phyloP scores from a whole-genome alignment of 2,888 invertebrate genomes.

The Cryptus viduatorius region DNA sequence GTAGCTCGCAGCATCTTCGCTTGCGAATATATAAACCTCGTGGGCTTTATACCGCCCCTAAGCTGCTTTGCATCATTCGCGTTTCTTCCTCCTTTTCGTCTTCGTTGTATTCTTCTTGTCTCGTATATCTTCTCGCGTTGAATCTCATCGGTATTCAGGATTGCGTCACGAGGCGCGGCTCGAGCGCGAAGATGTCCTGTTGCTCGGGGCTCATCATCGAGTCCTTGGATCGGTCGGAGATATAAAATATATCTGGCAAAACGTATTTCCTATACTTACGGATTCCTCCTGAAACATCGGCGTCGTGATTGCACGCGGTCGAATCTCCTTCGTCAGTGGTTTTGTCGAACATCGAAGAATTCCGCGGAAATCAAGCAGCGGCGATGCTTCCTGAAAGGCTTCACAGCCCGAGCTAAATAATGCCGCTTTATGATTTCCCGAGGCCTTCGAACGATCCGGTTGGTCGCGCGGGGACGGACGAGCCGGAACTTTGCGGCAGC shows the following conservation, averaged over 20 bases:
- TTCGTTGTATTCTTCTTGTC: constrained; percentile 32
- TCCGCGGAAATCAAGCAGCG: constrained; percentile 1
- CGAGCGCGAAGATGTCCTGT: background rate
- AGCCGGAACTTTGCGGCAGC: constrained; percentile 51
- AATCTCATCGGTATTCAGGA: constrained; percentile 26
- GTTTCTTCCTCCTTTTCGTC: constrained; percentile 1
- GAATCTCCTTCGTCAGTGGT: background rate
- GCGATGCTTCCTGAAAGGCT: constrained; percentile 37
- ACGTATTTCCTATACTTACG: background rate
- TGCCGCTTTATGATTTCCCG: constrained; percentile 40
- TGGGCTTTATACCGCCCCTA: constrained; percentile 22
- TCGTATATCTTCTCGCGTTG: constrained; percentile 13
- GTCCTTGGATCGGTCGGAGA: background rate
- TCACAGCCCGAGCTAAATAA: constrained; percentile 12
- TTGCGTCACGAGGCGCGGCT: constrained; percentile 35
- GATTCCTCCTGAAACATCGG: background rate
- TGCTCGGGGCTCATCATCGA: background rate
- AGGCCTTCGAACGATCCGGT: constrained; percentile 51
- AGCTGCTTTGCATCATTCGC: constrained; percentile 16
- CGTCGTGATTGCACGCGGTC: background rate
- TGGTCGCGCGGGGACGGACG: constrained; percentile 33
- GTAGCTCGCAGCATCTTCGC: constrained; percentile 23
- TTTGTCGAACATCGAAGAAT: constrained; percentile 13
- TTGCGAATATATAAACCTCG: background rate
- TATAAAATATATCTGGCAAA: background rate